Evolutionary conservation across 2,888 invertebrate genomes (phyloP).

Genomic region (Coleophora flavipennella): DNA sequence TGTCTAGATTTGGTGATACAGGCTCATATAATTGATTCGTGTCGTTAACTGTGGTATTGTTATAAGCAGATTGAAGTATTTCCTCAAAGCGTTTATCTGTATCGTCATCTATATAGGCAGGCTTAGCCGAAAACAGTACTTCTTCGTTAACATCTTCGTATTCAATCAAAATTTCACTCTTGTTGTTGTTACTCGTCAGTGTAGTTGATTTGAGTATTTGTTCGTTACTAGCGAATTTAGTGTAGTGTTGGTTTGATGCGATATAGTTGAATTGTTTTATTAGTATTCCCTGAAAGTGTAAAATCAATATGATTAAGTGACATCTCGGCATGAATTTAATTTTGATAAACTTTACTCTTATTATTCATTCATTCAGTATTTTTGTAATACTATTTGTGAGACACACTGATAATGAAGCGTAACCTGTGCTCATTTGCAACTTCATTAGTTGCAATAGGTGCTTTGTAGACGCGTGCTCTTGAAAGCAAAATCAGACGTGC

Average conservation of each 20-base stretch:
- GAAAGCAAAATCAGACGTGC: constrained; percentile 7
- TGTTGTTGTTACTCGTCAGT: constrained; percentile 30
- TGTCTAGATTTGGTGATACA: constrained; percentile 46
- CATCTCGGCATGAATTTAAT: too few species aligned
- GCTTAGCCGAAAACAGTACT: constrained; percentile 47
- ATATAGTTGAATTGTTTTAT: constrained; percentile 62
- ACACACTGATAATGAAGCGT: too few species aligned
- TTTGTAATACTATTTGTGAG: too few species aligned
- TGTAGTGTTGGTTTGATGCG: constrained; percentile 56
- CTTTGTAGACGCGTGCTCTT: constrained; percentile 1
- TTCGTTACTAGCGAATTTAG: constrained; percentile 42
- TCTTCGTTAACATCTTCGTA: constrained; percentile 49
- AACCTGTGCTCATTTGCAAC: too few species aligned
- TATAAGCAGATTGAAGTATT: constrained; percentile 48
- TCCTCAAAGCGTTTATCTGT: constrained; percentile 57
- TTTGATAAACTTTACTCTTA: too few species aligned
- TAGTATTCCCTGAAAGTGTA: constrained; percentile 59
- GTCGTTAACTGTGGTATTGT: constrained; percentile 22
- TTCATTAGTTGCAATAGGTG: not conserved
- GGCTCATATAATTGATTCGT: constrained; percentile 27
- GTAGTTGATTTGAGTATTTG: not conserved
- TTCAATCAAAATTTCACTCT: constrained; percentile 51
- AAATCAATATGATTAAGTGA: constrained; percentile 12
- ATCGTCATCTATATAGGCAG: constrained; percentile 44
- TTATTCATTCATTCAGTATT: too few species aligned